Base-by-base conservation (phyloP, 2,888 invertebrate genomes). In the Sesamia inferens region DNA sequence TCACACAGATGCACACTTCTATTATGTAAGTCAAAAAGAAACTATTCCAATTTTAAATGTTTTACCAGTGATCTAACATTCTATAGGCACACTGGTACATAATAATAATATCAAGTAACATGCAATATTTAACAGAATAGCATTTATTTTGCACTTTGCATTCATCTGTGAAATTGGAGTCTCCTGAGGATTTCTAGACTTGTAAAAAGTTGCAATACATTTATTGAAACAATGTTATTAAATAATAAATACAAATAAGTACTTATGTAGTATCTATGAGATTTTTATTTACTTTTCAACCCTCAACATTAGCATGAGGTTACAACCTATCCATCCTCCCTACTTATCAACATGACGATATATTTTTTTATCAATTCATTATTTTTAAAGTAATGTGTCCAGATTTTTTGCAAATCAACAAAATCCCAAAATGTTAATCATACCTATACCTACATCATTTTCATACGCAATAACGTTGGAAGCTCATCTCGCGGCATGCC, bases 71-170 rank as follows among this genome's bases (percentile, higher is more conserved):
- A 72, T 71, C 59, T 71, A 70, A 71, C 47, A 19, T 61, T 70
- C n/a, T 74, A 6, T 31, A 14, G n/a, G 10, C 13, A 55, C 6
- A 31, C 31, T 31, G 31, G 31, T 31, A 31, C 2, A 39, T 71
- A 57, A 48, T 48, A 55, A 57, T 72, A 66, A 48, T 74, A 61
- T 62, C 24, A 64, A 57, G 16, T 42, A 39, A 11, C n/a, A 44
- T 59, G 22, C 48, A 51, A 57, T 13, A 65, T 69, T 65, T 66
- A 47, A 55, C 51, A 64, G 59, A 64, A 59, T 24, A 71, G 81
- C 84, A 76, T 81, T 84, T 71, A 71, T 71, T 70, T 64, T 44
- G 68, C 55, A 66, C 57, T 55, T 44, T 63, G 55, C 64, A 79
- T 67, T 59, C 68, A 65, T 44, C 47, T 59, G 11, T 16, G n/a